Evolutionary conservation across 92 coral and sea anemone genomes (phyloP), one percentile per base, ranked within the genome.

Genomic region (Epizoanthus scotinus): DNA sequence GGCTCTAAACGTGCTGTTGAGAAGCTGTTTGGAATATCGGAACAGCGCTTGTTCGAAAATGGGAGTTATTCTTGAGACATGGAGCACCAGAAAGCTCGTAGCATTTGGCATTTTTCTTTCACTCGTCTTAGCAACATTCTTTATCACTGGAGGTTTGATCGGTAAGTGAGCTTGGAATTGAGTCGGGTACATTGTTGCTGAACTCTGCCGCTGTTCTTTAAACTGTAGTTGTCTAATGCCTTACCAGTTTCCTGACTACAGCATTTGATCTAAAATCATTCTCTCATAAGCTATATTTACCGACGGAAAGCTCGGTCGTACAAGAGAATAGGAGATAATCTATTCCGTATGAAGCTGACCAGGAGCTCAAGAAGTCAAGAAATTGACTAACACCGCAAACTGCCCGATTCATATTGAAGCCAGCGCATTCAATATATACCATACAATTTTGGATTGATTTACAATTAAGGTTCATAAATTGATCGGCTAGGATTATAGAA

Each of bases 11-110:
- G 21, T 36, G 14, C 13, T 3, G 6, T 58, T 24, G 2, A 12
- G 63, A 55, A 8, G 34, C 65, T 27, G 34, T 53, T 53, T 73
- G 21, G 38, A 13, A 8, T 25, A 17, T 64, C 12, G 24, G 14
- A 27, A 44, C 18, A 24, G 38, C 12, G 8, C 44, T 49, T n/a
- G 14, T 44, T 44, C 52, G 52, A 44, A 44, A n/a, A 75, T 75
- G 81, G 81, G 81, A 75, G 81, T 75, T 13, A 75, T 75, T 75
- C 81, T 75, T 14, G 81, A 75, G 44, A 75, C 81, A 40, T 75
- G 81, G 81, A 75, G 68, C 81, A 75, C 63, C 67, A 75, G 40
- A 59, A 75, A 40, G 55, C 68, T 75, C 9, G 59, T 75, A 5
- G 81, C 81, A 15, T 75, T 75, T 38, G 81, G 81, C 21, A 42